phyloP scores from a whole-genome alignment of 2,888 invertebrate genomes.

The Nomada hirtipes region DNA sequence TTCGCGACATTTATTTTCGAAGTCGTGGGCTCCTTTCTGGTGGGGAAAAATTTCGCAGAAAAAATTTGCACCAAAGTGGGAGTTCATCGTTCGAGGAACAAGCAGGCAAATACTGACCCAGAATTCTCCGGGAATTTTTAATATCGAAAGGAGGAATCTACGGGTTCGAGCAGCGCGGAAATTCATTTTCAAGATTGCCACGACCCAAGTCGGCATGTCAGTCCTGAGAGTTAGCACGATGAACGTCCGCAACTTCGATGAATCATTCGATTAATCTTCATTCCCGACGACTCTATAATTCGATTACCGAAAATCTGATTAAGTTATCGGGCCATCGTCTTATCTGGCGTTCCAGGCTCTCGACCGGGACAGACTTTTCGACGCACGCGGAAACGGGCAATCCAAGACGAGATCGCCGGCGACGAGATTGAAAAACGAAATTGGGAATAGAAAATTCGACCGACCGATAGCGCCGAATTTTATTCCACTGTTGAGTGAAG shows the following conservation, averaged over 20 bases:
- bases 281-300: slow-evolving; percentile 37
- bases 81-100: slow-evolving; percentile 8
- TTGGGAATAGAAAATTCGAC: slow-evolving; percentile 4
- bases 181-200: slow-evolving; percentile 45
- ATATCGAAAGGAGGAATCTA: neutral
- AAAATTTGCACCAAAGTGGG: too few relatives aligned
- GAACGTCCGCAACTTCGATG: slow-evolving; percentile 16
- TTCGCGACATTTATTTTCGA: neutral
- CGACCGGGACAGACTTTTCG: slow-evolving; percentile 18
- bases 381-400: neutral
- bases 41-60: neutral
- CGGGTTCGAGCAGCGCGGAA: neutral
- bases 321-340: slow-evolving; percentile 27
- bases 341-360: neutral
- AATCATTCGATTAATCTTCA: slow-evolving; percentile 54
- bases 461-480: neutral
- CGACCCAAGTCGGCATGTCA: slow-evolving; percentile 29
- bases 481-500: neutral
- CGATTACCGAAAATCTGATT: slow-evolving; percentile 54
- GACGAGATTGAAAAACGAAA: neutral
- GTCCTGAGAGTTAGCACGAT: neutral
- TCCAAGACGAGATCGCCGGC: neutral
- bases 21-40: neutral
- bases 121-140: slow-evolving; percentile 19
- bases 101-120: neutral